Evolutionary conservation across 2,888 invertebrate species (phyloP), one percentile per base, ranked within the genome.

Genomic region (Ichneumoninae sp.): DNA sequence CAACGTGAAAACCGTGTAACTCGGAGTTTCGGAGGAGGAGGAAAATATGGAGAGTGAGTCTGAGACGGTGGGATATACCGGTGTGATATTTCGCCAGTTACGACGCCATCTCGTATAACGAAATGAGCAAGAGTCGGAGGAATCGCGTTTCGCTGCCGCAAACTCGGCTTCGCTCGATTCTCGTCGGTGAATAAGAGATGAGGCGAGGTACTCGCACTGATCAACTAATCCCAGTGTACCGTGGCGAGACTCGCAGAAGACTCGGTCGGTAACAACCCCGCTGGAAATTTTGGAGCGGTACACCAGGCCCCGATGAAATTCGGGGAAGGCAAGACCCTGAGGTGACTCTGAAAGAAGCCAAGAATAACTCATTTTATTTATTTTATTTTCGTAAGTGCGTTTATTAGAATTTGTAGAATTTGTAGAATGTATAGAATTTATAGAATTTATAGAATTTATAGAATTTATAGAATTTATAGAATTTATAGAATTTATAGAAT

Each of bases 201-300:
- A 90, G 88, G 81, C 83, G 75, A 74, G 85, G 78, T 86, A 88
- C 88, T 87, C 85, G 85, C 86, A 88, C 85, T 88, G 87, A 89
- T 89, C 89, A 90, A 90, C 91, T 91, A 91, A 91, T 91, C 90
- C 89, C 83, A 79, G 87, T 87, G 88, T 44, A 44, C 89, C 87
- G 88, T 68, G 83, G 85, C 83, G 81, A 83, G 81, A 85, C 87
- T 88, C 88, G 90, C 88, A 88, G 88, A 89, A 89, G 89, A 87
- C 76, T 84, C 81, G 50, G 71, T 57, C 65, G 47, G 80, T 75
- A 75, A 83, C 84, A 52, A 76, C 40, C 1, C 40, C 10, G 10
- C 2, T 10, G 10, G 40, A 40, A 40, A 40, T 40, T 40, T 40
- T 40, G 1, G 40, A 40, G 40, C 40, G 8, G 3, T 10, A 40